A percentile compares a stretch with the other conserved stretches of the same genome.
These are phyloP conservation scores for Cyclopterus lumpus DNA, from an alignment of 2,797 vertebrate genomes.

Conservation along the genomic window DNA sequence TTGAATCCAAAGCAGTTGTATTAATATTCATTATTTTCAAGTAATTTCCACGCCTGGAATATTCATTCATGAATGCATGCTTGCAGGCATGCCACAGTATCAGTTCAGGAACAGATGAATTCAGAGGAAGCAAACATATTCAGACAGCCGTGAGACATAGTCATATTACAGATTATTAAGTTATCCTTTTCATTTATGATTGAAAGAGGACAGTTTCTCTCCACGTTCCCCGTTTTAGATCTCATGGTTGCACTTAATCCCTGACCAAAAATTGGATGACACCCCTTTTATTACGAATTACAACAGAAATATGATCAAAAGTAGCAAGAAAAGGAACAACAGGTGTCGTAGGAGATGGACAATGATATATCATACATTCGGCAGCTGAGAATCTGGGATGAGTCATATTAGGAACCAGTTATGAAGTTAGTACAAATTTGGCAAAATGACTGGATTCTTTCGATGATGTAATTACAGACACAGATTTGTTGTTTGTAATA, in stretches of 20 bases:
- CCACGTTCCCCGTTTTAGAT: not conserved
- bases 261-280: not conserved
- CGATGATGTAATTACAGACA: conserved; percentile 20
- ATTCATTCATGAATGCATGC: not conserved
- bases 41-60: not conserved
- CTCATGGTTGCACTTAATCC: not conserved
- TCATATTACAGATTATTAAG: not conserved
- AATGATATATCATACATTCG: not conserved
- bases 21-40: not conserved
- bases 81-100: not conserved
- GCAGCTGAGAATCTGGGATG: not conserved
- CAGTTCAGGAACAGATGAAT: not conserved
- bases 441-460: conserved; percentile 1
- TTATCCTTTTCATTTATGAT: not conserved
- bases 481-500: conserved; percentile 16
- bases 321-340: not conserved
- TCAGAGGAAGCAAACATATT: not conserved
- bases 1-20: not conserved
- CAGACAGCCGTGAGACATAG: not conserved
- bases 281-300: not conserved
- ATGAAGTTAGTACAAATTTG: conserved; percentile 12
- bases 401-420: conserved; percentile 21
- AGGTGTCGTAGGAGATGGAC: not conserved
- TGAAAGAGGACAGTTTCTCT: not conserved
- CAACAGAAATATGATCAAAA: not conserved